Evolutionary conservation across 92 coral and sea anemone genomes (phyloP), one percentile per base, ranked within the genome.

Genomic region (Anthopleura xanthogrammica): DNA sequence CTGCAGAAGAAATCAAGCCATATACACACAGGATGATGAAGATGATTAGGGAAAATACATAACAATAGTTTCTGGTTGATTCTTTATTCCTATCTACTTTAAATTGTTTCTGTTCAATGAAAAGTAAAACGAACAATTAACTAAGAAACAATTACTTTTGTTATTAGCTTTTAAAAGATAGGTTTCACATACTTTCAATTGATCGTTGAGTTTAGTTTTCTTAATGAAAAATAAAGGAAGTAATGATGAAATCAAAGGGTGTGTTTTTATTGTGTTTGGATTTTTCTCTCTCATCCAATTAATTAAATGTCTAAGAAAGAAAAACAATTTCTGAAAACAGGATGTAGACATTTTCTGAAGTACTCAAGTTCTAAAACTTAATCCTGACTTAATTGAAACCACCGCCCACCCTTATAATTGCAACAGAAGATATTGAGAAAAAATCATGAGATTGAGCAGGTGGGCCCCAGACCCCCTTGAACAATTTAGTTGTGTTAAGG

Each of bases 1-100:
- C 24, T 78, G 84, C n/a, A 77, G 99, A 77, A 94, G 99, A 86
- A 96, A 96, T 80, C 98, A 96, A 83, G 88, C 93, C 36, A 62
- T 94, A 72, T 96, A 96, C 80, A 83, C 91, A n/a, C 84, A 91
- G 75, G 80, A 83, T 80, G 91, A 92, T 62, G 86, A 87, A 60
- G 88, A 87, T 12, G 90, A 90, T 82, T 92, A 92, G 36, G 74
- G 77, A 23, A 92, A 6, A 14, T 7, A 54, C 58, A 54, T 0
- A 54, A 8, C 16, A 12, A 54, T 2, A 11, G 16, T 9, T 54
- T 14, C 14, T 9, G 58, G 14, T 54, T 54, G 58, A 54, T 5
- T 54, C 1, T 14, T 12, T 12, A 54, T 54, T 8, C 50, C 9
- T 46, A 46, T 46, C 50, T 5, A 5, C 50, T 46, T 9, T 46